Evolutionary conservation across 1,140 invertebrate genomes (phyloP), one percentile per base, ranked within the genome.

Genomic region (Aphelenchoides avenae): DNA sequence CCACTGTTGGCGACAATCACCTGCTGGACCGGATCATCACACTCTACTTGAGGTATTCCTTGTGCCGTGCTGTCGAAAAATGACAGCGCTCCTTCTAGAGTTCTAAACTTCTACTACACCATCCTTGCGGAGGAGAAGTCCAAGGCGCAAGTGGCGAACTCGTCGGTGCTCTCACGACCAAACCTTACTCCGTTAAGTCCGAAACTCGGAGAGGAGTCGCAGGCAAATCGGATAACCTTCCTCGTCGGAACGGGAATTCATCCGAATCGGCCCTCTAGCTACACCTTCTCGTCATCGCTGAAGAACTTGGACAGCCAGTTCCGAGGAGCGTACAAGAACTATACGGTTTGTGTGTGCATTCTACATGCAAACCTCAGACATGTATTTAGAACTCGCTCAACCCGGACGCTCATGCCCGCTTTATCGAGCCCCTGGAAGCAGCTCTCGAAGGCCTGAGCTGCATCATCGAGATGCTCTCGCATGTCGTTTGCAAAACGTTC

Each of bases 61-160:
- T n/a, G n/a, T n/a, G n/a, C n/a, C n/a, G n/a, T n/a, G n/a, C n/a
- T n/a, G n/a, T n/a, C n/a, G n/a, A n/a, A n/a, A n/a, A n/a, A n/a
- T n/a, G n/a, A n/a, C n/a, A n/a, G n/a, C n/a, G n/a, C n/a, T n/a
- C n/a, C n/a, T n/a, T n/a, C n/a, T n/a, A n/a, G n/a, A 11, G 39
- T 64, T 3, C 20, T 60, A 33, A 60, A 60, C 34, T 50, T 64
- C 26, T 60, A 42, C 29, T 62, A 60, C n/a, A 50, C 57, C 7
- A 59, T 60, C 24, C 34, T 60, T 24, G 57, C 57, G 22, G 57
- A 60, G 29, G 57, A 60, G 44, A 58, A 61, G 37, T 39, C 13
- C 42, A 26, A 29, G 29, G 39, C 11, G 33, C 49, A 13, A 26
- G 26, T 18, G 34, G 5, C 22, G 18, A 44, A 18, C 30, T 9